phyloP scores from a whole-genome alignment of 2,113 vertebrate species.

The Austrofundulus limnaeus region DNA sequence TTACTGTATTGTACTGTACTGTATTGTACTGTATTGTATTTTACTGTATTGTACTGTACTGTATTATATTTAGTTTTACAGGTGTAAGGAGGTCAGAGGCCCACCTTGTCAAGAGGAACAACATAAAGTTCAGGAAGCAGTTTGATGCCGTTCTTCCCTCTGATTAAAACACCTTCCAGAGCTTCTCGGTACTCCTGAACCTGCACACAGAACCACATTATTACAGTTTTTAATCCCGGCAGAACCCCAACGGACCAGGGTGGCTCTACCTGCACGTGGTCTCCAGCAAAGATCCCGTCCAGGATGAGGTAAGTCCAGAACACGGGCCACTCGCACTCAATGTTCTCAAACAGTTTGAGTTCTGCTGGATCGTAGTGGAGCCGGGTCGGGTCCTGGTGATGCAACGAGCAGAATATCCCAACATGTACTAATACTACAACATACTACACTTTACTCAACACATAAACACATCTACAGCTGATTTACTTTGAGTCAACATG shows the following conservation, averaged over 20 bases:
- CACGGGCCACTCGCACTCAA: conserved; percentile 97
- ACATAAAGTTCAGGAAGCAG: conserved; percentile 94
- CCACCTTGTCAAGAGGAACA: conserved; percentile 90
- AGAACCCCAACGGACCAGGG: not conserved
- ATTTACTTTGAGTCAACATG: no score
- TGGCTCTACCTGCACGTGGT: conserved; percentile 87
- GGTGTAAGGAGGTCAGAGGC: not conserved
- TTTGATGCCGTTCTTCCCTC: conserved; percentile 90
- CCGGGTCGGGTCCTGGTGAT: conserved; percentile 86
- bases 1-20: no score
- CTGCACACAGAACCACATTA: conserved; percentile 70
- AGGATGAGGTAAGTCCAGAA: conserved; percentile 98
- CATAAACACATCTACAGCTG: no score
- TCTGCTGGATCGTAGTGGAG: conserved; percentile 97
- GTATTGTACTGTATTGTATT: no score
- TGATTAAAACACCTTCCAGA: conserved; percentile 90
- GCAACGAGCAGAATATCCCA: not conserved
- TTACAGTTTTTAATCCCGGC: not conserved
- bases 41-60: no score
- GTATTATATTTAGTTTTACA: not conserved
- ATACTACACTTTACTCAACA: not conserved
- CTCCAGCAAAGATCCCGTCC: conserved; percentile 90
- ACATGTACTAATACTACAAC: not conserved
- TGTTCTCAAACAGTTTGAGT: conserved; percentile 98
- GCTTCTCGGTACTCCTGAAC: conserved; percentile 95